Evolutionary conservation across 2,797 vertebrate species (phyloP), one percentile per base, ranked within the genome.

Genomic region (Hapalemur alaotrensis): DNA sequence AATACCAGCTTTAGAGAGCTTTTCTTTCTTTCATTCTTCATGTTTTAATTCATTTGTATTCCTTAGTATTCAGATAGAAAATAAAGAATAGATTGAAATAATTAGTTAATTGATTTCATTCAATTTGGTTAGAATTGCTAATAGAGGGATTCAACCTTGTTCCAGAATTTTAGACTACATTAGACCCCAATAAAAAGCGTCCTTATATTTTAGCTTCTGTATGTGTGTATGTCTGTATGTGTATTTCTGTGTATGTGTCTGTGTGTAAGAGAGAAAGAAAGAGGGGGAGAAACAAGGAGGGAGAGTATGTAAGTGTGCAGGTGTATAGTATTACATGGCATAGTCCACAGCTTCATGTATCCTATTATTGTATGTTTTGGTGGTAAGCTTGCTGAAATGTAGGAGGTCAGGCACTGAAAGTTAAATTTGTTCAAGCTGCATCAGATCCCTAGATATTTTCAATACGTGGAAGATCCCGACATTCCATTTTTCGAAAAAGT

Each of bases 31-130:
- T 94, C 30, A 35, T 80, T 93, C 46, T 7, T 94, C 15, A 35
- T 43, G 1, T 89, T 96, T 97, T 93, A 92, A 61, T 96, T 96
- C 32, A 20, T 96, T 41, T 63, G 48, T 93, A 85, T 86, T n/a
- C 63, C 32, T 67, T 67, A 67, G 17, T 9, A 67, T 95, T 59
- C 17, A 90, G 57, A 78, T 79, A 93, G 59, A 86, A 95, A 96
- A 84, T 12, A 75, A 75, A 75, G 1, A 89, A 48, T 57, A 50
- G 12, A 46, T 1, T 63, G 65, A 91, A 67, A 65, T 12, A 70
- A 61, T 59, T 76, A 76, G 5, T 67, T 67, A 86, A 86, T 80
- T 61, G 3, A 65, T 70, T 9, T 86, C 57, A 89, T 59, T 91
- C 20, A 79, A 30, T 73, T 86, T 69, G 38, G 11, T 85, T 91